Evolutionary conservation across 2,888 invertebrate genomes (phyloP).

Genomic region (Cinara cedri): DNA sequence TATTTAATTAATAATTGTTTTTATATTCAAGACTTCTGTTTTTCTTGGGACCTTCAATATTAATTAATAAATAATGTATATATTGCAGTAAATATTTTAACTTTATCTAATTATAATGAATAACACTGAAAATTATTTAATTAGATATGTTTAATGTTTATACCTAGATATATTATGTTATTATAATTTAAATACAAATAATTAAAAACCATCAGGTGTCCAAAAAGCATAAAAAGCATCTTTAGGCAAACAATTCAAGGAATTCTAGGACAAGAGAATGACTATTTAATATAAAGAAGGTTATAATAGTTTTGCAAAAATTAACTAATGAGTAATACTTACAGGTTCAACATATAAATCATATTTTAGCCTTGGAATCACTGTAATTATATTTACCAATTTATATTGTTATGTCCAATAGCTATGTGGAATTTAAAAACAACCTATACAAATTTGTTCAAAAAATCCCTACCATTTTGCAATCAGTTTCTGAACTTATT

Average conservation of each 20-base stretch:
- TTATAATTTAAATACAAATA: not conserved
- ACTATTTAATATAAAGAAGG: conserved; percentile 30
- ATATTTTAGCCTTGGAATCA: conserved; percentile 31
- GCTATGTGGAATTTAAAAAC: too few species aligned
- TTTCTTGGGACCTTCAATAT: too few species aligned
- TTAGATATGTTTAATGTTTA: not conserved
- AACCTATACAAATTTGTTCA: too few species aligned
- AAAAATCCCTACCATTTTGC: too few species aligned
- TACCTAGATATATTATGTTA: not conserved
- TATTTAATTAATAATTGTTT: too few species aligned
- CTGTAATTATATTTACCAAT: conserved; percentile 1
- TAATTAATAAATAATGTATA: not conserved
- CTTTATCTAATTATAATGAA: not conserved
- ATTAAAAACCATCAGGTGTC: conserved; percentile 16
- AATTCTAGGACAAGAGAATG: not conserved
- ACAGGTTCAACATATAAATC: not conserved
- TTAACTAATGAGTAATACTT: conserved; percentile 7
- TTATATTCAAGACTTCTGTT: too few species aligned
- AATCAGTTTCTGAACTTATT: not conserved
- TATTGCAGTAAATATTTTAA: not conserved
- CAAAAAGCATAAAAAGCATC: not conserved
- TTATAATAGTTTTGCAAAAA: conserved; percentile 19
- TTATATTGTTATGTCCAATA: not conserved
- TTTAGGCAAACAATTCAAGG: not conserved
- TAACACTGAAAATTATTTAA: not conserved